Evolutionary conservation across 2,888 invertebrate species (phyloP).

Genomic region (Coenonympha arcania): DNA sequence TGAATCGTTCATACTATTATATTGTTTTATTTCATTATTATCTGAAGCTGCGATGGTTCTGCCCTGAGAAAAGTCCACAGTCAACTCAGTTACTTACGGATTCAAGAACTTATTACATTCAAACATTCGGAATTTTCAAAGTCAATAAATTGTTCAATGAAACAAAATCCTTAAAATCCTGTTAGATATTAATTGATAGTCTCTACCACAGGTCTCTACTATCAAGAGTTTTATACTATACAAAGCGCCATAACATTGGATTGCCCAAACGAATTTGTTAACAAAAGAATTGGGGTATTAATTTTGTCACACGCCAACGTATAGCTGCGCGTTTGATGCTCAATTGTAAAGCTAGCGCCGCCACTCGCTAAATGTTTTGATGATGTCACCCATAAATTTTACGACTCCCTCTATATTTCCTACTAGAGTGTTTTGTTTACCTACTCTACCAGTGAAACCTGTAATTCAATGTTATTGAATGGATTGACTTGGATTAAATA

Average conservation of each 20-base stretch:
- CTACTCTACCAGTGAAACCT: conserved; percentile 37
- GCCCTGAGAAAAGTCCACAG: too few relatives aligned
- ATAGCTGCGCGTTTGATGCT: conserved; percentile 27
- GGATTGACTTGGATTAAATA: conserved; percentile 7
- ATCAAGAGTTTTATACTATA: neutral
- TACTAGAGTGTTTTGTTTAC: conserved; percentile 32
- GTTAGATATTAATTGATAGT: too few relatives aligned
- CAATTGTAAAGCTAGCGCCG: conserved; percentile 24
- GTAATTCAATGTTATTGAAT: conserved; percentile 31
- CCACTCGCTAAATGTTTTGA: conserved; percentile 30
- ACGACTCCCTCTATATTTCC: conserved; percentile 28
- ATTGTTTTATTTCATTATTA: too few relatives aligned
- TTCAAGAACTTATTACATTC: too few relatives aligned
- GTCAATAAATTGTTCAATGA: too few relatives aligned
- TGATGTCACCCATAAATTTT: conserved; percentile 34
- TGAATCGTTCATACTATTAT: too few relatives aligned
- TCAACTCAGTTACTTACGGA: too few relatives aligned
- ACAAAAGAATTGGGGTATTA: conserved; percentile 34
- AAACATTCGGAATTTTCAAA: too few relatives aligned
- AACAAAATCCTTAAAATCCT: too few relatives aligned
- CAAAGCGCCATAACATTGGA: conserved; percentile 19
- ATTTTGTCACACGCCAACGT: conserved; percentile 30
- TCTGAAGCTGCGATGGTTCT: too few relatives aligned
- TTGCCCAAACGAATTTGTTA: conserved; percentile 25
- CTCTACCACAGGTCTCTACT: too few relatives aligned